These are phyloP conservation scores for Cyphomyrus discorhynchus DNA, from an alignment of 2,113 vertebrate species.

Conservation along the genomic window DNA sequence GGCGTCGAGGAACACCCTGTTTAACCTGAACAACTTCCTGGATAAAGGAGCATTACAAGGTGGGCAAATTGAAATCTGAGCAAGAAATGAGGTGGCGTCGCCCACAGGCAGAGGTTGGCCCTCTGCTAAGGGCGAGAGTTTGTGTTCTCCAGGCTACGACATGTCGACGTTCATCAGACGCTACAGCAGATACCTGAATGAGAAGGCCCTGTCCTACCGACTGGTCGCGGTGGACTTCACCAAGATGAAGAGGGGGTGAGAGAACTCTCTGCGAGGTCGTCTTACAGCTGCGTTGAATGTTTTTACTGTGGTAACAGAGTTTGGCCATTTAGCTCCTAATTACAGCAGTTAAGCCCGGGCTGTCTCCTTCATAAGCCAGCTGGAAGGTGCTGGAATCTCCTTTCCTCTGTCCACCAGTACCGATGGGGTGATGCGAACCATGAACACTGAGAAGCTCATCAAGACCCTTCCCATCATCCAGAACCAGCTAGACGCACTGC, in stretches of 20 bases:
- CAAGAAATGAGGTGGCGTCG: not conserved
- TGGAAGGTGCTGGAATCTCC: not conserved
- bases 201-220: conserved; percentile 92
- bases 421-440: conserved; percentile 92
- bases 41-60: conserved; percentile 90
- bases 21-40: conserved; percentile 93
- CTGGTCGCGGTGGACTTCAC: conserved; percentile 95
- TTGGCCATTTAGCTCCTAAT: not conserved
- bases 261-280: not conserved
- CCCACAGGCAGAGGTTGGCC: not conserved
- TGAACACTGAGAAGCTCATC: conserved; percentile 91
- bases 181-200: conserved; percentile 94
- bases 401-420: conserved; percentile 52
- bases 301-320: not conserved
- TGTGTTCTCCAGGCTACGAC: conserved; percentile 68
- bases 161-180: conserved; percentile 90
- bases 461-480: conserved; percentile 93
- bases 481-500: conserved; percentile 90
- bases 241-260: conserved; percentile 94
- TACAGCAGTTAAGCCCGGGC: not conserved
- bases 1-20: conserved; percentile 86
- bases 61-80: conserved; percentile 44
- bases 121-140: not conserved
- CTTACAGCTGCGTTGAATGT: not conserved
- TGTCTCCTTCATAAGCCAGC: not conserved